A percentile compares a stretch with the other conserved stretches of the same genome.
These are phyloP conservation scores for Acanthornis magna DNA, from an alignment of 2,797 vertebrate genomes.

Conservation along the genomic window DNA sequence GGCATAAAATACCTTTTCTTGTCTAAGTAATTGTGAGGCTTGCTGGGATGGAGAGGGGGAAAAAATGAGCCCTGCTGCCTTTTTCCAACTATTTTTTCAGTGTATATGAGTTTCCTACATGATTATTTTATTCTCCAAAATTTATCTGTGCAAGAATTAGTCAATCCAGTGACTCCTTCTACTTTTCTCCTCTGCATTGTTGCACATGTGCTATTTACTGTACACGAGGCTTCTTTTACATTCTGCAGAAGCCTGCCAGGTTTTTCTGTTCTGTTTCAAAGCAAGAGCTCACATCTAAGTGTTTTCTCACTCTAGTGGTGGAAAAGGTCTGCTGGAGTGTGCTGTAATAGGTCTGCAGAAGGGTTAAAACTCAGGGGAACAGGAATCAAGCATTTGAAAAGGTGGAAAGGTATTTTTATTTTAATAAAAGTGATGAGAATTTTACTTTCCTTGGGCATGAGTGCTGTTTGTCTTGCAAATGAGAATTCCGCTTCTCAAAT, in stretches of 20 bases:
- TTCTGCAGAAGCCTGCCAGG: neutral
- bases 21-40: neutral
- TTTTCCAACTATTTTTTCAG: neutral
- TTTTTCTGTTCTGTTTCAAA: constrained; percentile 3
- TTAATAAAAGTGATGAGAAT: neutral
- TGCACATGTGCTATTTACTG: neutral
- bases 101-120: neutral
- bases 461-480: neutral
- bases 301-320: neutral
- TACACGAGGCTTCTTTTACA: neutral
- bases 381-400: neutral
- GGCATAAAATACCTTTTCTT: neutral
- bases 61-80: neutral
- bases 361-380: constrained; percentile 18
- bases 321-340: neutral
- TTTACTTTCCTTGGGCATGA: neutral
- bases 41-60: accelerated
- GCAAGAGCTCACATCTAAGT: neutral
- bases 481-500: neutral
- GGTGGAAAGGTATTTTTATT: neutral
- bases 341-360: constrained; percentile 59
- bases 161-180: neutral
- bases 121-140: neutral
- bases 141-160: neutral
- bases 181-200: neutral